These are phyloP conservation scores for Bombyx huttoni DNA, from an alignment of 2,888 invertebrate species.

Conservation along the genomic window DNA sequence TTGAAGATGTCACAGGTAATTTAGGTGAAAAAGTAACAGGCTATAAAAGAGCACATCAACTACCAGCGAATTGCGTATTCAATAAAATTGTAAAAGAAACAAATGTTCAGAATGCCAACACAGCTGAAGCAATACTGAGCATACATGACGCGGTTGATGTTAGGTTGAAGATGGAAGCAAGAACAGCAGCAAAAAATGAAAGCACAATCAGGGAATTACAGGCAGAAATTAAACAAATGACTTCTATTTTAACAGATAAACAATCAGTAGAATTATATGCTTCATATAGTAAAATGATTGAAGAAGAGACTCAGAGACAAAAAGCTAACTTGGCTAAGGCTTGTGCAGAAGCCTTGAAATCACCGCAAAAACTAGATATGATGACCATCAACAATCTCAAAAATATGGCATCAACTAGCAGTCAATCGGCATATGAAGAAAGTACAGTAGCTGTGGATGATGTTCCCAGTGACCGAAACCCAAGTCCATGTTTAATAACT, in stretches of 20 bases:
- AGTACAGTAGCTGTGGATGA: conserved; percentile 26
- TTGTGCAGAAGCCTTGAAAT: conserved; percentile 47
- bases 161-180: conserved; percentile 49
- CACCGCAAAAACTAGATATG: conserved; percentile 37
- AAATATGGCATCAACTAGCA: conserved; percentile 31
- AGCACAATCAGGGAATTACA: conserved; percentile 49
- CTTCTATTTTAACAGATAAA: conserved; percentile 48
- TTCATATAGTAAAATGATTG: conserved; percentile 34
- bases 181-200: conserved; percentile 53
- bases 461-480: conserved; percentile 20
- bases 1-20: conserved; percentile 69
- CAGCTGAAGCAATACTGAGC: conserved; percentile 50
- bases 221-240: conserved; percentile 61
- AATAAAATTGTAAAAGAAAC: conserved; percentile 54
- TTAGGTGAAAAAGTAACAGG: conserved; percentile 63
- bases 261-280: conserved; percentile 40
- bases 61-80: conserved; percentile 47
- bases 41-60: conserved; percentile 45
- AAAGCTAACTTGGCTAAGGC: conserved; percentile 55
- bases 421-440: conserved; percentile 26
- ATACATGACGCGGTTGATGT: conserved; percentile 58
- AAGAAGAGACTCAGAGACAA: conserved; percentile 36
- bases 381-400: conserved; percentile 37
- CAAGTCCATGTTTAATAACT: conserved; percentile 30
- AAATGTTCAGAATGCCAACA: conserved; percentile 43